These are phyloP conservation scores for Eolophus roseicapilla DNA, from an alignment of 2,113 vertebrate species.

Conservation along the genomic window DNA sequence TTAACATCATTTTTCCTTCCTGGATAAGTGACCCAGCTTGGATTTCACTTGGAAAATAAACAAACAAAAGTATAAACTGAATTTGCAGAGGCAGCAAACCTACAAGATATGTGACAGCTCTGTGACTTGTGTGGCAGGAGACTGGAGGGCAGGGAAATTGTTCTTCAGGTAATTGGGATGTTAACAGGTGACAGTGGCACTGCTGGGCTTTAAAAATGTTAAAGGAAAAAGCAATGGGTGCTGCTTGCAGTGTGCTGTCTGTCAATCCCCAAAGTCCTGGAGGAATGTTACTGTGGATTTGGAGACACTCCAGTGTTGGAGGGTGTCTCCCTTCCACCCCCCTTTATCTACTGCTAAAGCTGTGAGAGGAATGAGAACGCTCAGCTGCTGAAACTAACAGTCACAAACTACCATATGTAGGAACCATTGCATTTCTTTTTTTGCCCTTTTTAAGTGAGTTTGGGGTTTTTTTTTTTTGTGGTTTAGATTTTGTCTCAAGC, in stretches of 20 bases:
- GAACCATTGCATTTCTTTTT: not conserved
- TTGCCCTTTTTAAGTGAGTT: not conserved
- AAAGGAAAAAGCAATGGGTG: not conserved
- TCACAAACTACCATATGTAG: not conserved
- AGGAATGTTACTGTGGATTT: not conserved
- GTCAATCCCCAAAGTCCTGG: not conserved
- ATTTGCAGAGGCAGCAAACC: not conserved
- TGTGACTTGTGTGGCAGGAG: not conserved
- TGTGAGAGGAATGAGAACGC: not conserved
- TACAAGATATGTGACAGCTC: not conserved
- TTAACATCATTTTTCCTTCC: not conserved
- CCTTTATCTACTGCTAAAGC: not conserved
- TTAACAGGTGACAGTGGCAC: not conserved
- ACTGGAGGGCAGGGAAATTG: not conserved
- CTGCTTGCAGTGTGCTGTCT: not conserved
- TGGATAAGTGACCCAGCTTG: not conserved
- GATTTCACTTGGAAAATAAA: not conserved
- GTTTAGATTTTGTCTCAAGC: not conserved
- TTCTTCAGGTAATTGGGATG: not conserved
- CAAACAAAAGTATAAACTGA: not conserved
- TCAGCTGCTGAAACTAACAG: not conserved
- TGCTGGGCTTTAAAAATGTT: not conserved
- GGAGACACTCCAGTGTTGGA: not conserved
- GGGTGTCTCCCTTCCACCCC: not conserved
- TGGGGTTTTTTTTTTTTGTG: not conserved